These are phyloP conservation scores for Tryphoninae sp. DNA, from an alignment of 2,888 invertebrate genomes.

Conservation along the genomic window DNA sequence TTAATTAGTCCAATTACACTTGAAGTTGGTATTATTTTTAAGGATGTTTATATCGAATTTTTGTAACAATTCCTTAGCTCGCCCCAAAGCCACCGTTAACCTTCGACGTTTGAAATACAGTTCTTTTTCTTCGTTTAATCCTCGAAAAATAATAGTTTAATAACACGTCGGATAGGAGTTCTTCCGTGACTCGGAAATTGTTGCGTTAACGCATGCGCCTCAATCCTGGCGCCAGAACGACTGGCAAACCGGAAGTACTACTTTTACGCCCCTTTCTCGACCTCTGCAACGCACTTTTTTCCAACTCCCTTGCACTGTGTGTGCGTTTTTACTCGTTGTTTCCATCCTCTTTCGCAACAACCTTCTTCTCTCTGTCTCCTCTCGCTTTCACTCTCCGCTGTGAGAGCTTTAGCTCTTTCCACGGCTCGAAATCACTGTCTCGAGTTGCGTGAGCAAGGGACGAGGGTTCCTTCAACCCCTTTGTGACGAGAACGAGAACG, in stretches of 20 bases:
- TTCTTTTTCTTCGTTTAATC: slow-evolving; percentile 5
- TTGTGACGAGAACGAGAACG: slow-evolving; percentile 52
- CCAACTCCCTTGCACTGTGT: slow-evolving; percentile 59
- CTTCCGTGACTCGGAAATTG: slow-evolving; percentile 30
- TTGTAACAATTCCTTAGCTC: too few relatives aligned
- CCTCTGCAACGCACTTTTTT: slow-evolving; percentile 61
- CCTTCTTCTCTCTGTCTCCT: not conserved
- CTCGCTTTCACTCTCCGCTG: slow-evolving; percentile 29
- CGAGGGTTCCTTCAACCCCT: slow-evolving; percentile 63
- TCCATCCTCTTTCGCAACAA: slow-evolving; percentile 48
- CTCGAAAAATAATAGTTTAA: not conserved
- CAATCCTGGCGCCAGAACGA: slow-evolving; percentile 75
- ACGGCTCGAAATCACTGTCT: slow-evolving; percentile 76
- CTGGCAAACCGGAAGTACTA: slow-evolving; percentile 79
- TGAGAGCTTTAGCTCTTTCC: slow-evolving; percentile 64
- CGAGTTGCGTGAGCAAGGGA: slow-evolving; percentile 73
- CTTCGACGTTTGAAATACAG: not conserved
- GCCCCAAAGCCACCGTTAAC: too few relatives aligned
- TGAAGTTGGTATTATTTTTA: too few relatives aligned
- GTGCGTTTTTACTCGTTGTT: slow-evolving; percentile 14
- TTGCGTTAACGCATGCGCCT: slow-evolving; percentile 59
- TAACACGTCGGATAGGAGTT: not conserved
- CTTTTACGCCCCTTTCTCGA: slow-evolving; percentile 76
- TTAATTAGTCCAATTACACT: too few relatives aligned
- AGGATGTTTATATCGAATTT: too few relatives aligned